These are phyloP conservation scores for Lepetodrilus schrolli DNA, from an alignment of 2,888 invertebrate species.

Conservation along the genomic window DNA sequence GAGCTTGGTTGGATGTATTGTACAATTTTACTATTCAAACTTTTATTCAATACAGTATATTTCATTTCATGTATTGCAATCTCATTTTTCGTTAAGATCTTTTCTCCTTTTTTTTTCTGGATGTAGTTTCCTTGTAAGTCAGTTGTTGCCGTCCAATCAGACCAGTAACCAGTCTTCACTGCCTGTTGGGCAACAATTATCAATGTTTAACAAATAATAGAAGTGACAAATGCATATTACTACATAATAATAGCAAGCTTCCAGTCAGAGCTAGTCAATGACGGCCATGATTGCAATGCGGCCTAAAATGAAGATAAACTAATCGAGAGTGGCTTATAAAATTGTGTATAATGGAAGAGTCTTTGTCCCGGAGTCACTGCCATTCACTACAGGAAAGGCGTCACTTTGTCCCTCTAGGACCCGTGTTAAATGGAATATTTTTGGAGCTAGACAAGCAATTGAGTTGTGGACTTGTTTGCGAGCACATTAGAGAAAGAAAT, in stretches of 20 bases:
- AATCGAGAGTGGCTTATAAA: background rate
- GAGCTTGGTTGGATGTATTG: too few relatives aligned
- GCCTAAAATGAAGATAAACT: background rate
- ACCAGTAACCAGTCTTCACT: too few relatives aligned
- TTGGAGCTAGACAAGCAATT: too few relatives aligned
- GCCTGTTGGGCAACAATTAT: constrained; percentile 1
- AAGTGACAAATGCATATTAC: constrained; percentile 2
- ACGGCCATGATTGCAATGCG: background rate
- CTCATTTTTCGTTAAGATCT: too few relatives aligned
- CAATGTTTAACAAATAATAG: background rate
- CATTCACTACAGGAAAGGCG: background rate
- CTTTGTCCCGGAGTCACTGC: background rate
- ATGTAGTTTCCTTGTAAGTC: too few relatives aligned
- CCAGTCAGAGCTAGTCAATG: background rate
- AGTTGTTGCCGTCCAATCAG: too few relatives aligned
- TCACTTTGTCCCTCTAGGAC: background rate
- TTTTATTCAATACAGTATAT: too few relatives aligned
- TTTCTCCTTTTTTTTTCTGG: too few relatives aligned
- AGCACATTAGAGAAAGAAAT: background rate
- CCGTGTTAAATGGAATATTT: background rate
- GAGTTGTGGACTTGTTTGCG: constrained; percentile 7
- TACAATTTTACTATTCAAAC: too few relatives aligned
- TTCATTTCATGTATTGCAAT: too few relatives aligned
- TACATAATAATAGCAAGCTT: background rate
- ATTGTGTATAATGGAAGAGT: background rate